Evolutionary conservation across 2,888 invertebrate genomes (phyloP).

Genomic region (Neuroscelio doddi): DNA sequence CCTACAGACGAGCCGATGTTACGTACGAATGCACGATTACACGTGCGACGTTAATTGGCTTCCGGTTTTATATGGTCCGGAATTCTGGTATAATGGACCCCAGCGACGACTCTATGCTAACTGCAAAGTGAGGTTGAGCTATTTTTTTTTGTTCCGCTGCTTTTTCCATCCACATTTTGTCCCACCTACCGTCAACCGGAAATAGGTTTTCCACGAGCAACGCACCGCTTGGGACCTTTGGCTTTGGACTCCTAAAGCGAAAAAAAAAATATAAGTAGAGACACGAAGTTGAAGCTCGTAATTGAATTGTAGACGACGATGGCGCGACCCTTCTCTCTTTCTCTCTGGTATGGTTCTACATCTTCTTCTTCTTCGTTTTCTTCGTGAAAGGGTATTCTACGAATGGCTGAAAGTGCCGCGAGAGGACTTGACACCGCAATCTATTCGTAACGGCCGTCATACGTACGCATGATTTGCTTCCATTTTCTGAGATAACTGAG

Average conservation of each 20-base stretch:
- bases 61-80: slow-evolving; percentile 20
- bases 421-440: slow-evolving; percentile 17
- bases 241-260: neutral
- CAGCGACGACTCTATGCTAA: slow-evolving; percentile 17
- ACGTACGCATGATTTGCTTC: slow-evolving; percentile 33
- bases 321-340: neutral
- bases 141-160: slow-evolving; percentile 5
- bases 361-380: too few species aligned
- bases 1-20: neutral
- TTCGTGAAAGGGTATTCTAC: too few species aligned
- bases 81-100: slow-evolving; percentile 22
- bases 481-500: slow-evolving; percentile 24
- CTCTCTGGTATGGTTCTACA: too few species aligned
- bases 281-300: neutral
- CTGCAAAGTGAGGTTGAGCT: slow-evolving; percentile 13
- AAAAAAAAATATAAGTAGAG: slow-evolving; percentile 1
- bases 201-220: slow-evolving; percentile 12
- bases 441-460: slow-evolving; percentile 28
- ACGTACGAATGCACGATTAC: slow-evolving; percentile 1
- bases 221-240: slow-evolving; percentile 15
- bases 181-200: slow-evolving; percentile 9
- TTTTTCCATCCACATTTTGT: neutral
- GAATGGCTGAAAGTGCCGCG: neutral
- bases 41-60: slow-evolving; percentile 19
- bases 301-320: slow-evolving; percentile 3